These are phyloP conservation scores for Dioctria linearis DNA, from an alignment of 2,888 invertebrate genomes.

Conservation along the genomic window DNA sequence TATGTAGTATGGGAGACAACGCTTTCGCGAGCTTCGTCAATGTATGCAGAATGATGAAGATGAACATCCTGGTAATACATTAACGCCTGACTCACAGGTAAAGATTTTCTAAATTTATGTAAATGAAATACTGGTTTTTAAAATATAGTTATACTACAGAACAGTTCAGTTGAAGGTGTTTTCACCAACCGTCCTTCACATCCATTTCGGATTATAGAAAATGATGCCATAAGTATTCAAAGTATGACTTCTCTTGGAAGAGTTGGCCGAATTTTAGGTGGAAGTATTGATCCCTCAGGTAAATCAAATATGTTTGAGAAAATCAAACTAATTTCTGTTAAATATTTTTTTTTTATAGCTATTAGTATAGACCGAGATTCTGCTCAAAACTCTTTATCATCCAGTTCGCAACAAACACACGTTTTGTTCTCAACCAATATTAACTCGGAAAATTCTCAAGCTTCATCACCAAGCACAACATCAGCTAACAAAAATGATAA, in stretches of 20 bases:
- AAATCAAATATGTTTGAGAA: slow-evolving; percentile 59
- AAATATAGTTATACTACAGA: slow-evolving; percentile 63
- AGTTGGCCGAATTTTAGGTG: slow-evolving; percentile 84
- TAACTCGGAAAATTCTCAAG: slow-evolving; percentile 56
- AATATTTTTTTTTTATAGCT: slow-evolving; percentile 60
- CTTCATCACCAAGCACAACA: slow-evolving; percentile 59
- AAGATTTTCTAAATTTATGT: slow-evolving; percentile 20
- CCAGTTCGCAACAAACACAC: slow-evolving; percentile 65
- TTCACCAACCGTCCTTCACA: slow-evolving; percentile 80
- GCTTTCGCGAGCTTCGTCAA: slow-evolving; percentile 88
- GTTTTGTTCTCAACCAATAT: slow-evolving; percentile 61
- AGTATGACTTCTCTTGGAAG: slow-evolving; percentile 91
- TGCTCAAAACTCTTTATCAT: slow-evolving; percentile 63
- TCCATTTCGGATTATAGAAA: slow-evolving; percentile 89
- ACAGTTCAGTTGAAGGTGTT: slow-evolving; percentile 82
- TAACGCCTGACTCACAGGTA: slow-evolving; percentile 84
- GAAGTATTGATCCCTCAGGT: slow-evolving; percentile 77
- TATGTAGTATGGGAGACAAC: slow-evolving; percentile 75
- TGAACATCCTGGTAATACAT: slow-evolving; percentile 77
- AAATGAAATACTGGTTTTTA: background rate
- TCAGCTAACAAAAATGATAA: slow-evolving; percentile 59
- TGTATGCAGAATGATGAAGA: slow-evolving; percentile 92
- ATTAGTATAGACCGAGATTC: slow-evolving; percentile 70
- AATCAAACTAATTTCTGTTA: background rate
- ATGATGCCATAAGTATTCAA: slow-evolving; percentile 89